A percentile compares a stretch with the other conserved stretches of the same genome.
Conservation (phyloP, 1,140 invertebrate species). For the Cecropterus lyciades region DNA sequence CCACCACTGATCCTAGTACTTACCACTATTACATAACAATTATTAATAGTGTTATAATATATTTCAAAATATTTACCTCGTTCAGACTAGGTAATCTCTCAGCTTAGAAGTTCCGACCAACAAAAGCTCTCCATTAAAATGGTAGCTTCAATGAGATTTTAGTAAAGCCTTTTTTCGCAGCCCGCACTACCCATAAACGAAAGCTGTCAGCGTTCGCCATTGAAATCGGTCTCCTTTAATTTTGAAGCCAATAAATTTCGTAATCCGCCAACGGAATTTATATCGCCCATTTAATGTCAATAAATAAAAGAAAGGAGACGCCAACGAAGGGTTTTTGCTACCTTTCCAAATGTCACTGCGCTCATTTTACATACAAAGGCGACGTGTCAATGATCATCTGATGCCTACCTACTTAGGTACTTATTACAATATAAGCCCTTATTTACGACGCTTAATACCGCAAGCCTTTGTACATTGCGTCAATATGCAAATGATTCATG, state of each 20-base stretch:
- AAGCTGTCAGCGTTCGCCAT: constrained; percentile 72
- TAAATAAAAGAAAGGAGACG: constrained; percentile 55
- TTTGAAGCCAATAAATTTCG: constrained; percentile 81
- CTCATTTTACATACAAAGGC: constrained; percentile 79
- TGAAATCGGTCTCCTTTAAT: constrained; percentile 82
- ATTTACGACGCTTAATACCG: constrained; percentile 13
- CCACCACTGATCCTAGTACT: too few species aligned
- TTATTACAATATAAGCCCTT: constrained; percentile 23
- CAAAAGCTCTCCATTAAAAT: constrained; percentile 53
- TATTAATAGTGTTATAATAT: too few species aligned
- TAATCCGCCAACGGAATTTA: constrained; percentile 80
- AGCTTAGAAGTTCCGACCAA: constrained; percentile 20
- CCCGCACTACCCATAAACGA: constrained; percentile 65
- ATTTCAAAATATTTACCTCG: too few species aligned
- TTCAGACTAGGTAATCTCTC: not conserved
- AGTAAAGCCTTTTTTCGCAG: constrained; percentile 55
- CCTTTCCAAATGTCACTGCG: constrained; percentile 56
- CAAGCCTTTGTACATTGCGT: constrained; percentile 22
- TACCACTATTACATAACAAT: too few species aligned
- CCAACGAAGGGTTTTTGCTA: constrained; percentile 58
- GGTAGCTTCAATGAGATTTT: constrained; percentile 60
- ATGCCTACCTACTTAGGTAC: not conserved
- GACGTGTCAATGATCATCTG: constrained; percentile 58
- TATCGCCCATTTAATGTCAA: constrained; percentile 81
- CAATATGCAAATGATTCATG: constrained; percentile 35